Evolutionary conservation across 2,113 vertebrate genomes (phyloP).

Genomic region (Colistium nudipinnis): DNA sequence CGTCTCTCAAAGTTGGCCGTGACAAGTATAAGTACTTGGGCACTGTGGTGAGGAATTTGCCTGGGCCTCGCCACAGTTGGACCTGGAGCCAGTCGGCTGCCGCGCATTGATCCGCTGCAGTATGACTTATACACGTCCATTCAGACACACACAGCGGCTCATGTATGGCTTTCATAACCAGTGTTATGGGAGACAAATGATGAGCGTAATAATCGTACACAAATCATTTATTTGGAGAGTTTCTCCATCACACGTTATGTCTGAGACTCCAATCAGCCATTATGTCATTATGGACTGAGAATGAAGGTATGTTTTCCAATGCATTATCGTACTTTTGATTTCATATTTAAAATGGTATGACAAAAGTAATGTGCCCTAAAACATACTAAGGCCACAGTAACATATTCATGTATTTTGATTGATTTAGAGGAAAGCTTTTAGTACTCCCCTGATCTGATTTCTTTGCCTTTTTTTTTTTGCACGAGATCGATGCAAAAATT

Average conservation of each 20-base stretch:
- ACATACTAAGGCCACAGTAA: conserved; percentile 66
- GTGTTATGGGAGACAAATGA: conserved; percentile 13
- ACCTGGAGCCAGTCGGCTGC: conserved; percentile 81
- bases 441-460: conserved; percentile 78
- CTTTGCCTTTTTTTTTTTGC: conserved; percentile 66
- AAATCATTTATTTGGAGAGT: conserved; percentile 40
- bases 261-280: conserved; percentile 44
- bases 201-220: conserved; percentile 33
- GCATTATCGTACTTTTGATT: conserved; percentile 65
- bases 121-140: conserved; percentile 4
- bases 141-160: conserved; percentile 27
- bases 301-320: conserved; percentile 55
- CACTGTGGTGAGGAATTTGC: conserved; percentile 85
- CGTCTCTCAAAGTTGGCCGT: conserved; percentile 74
- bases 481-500: conserved; percentile 81
- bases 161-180: conserved; percentile 20
- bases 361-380: conserved; percentile 68
- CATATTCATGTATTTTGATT: conserved; percentile 79
- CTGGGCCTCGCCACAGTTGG: conserved; percentile 75
- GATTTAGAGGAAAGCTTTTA: conserved; percentile 81
- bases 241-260: conserved; percentile 43
- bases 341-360: conserved; percentile 69
- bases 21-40: conserved; percentile 77
- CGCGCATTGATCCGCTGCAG: conserved; percentile 51
- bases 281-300: conserved; percentile 54